Evolutionary conservation across 2,113 vertebrate genomes (phyloP).

Genomic region (Gracilinanus agilis): DNA sequence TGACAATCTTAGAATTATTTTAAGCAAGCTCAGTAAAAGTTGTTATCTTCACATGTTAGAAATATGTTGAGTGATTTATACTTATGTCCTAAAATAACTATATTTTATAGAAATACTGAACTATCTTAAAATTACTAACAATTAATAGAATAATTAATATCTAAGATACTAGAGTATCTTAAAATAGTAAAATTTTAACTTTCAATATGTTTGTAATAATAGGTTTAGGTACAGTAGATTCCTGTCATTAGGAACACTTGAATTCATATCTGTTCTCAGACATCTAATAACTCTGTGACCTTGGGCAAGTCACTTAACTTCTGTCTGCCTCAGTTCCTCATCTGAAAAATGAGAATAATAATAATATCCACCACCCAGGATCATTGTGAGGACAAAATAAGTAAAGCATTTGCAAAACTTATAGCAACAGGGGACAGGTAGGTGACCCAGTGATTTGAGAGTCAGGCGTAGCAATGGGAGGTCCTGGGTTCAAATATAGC

Average conservation of each 20-base stretch:
- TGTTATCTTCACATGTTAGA: background rate
- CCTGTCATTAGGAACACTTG: background rate
- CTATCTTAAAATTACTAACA: slow-evolving; percentile 11
- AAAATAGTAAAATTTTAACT: background rate
- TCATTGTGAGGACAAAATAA: background rate
- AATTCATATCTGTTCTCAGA: background rate
- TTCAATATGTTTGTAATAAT: background rate
- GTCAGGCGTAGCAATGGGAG: no score
- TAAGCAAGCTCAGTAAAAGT: accelerated
- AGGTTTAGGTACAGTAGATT: background rate
- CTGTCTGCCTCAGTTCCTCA: background rate
- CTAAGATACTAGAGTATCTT: background rate
- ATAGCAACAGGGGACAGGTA: background rate
- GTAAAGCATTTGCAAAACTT: background rate
- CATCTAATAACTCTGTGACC: background rate
- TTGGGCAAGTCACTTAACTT: background rate
- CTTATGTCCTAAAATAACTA: no score
- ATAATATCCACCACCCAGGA: background rate
- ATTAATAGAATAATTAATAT: background rate
- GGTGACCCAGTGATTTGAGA: no score
- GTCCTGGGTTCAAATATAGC: no score
- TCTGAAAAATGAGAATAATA: background rate
- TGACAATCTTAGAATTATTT: background rate
- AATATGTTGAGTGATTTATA: background rate
- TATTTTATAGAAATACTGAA: background rate